Evolutionary conservation across 2,797 vertebrate species (phyloP).

Genomic region (Falco rusticolus): DNA sequence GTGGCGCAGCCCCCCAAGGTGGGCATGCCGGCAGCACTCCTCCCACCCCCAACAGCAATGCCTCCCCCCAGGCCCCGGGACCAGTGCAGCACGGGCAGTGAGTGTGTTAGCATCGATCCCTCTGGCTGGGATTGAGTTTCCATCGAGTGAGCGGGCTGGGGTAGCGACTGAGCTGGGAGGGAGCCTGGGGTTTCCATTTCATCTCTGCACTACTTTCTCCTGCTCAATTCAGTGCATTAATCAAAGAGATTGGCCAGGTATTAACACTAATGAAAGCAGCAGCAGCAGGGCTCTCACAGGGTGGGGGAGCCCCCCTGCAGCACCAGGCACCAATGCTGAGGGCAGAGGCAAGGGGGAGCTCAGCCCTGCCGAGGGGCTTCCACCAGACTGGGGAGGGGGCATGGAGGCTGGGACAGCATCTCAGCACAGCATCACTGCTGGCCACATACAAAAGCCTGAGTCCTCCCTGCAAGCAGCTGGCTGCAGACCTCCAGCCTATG

Average conservation of each 20-base stretch:
- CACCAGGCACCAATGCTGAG: not conserved
- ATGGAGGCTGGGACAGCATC: rapidly evolving
- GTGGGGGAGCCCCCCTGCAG: not conserved
- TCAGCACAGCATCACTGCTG: not conserved
- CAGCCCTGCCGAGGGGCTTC: not conserved
- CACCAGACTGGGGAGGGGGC: not conserved
- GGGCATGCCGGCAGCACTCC: rapidly evolving
- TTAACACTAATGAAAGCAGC: not conserved
- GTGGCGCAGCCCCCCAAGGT: rapidly evolving
- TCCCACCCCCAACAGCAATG: too few relatives aligned
- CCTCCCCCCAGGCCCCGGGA: not conserved
- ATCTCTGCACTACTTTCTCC: not conserved
- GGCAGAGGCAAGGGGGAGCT: not conserved
- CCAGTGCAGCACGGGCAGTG: not conserved
- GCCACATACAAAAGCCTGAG: rapidly evolving
- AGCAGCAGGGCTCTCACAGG: not conserved
- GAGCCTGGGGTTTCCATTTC: not conserved
- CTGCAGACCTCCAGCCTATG: rapidly evolving
- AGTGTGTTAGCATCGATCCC: slow-evolving; percentile 74
- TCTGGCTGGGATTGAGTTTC: slow-evolving; percentile 74
- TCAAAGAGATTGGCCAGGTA: not conserved
- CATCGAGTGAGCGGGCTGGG: slow-evolving; percentile 61
- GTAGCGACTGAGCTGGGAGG: not conserved
- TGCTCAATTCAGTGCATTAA: not conserved
- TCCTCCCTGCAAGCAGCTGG: not conserved